A percentile compares a stretch with the other conserved stretches of the same genome.
Evolutionary conservation across 2,113 vertebrate genomes (phyloP).

Genomic region (Meriones unguiculatus): DNA sequence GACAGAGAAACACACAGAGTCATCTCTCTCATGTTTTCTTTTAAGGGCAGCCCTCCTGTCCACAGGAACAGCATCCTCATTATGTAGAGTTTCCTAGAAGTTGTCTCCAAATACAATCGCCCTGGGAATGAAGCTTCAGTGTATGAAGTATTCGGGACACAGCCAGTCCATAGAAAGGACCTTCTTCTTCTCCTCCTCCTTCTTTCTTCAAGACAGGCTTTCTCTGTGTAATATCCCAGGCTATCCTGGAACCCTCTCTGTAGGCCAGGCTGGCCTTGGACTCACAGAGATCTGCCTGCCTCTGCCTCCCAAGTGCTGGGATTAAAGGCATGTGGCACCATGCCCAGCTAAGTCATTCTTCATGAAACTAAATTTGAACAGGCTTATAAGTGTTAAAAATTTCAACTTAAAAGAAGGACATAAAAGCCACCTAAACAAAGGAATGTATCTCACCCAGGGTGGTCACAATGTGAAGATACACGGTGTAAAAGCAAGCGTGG

Average conservation of each 20-base stretch:
- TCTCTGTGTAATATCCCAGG: no score
- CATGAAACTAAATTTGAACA: background rate
- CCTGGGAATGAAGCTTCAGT: background rate
- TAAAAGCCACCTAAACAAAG: constrained; percentile 1
- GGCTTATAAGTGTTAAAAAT: background rate
- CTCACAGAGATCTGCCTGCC: no score
- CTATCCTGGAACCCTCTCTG: no score
- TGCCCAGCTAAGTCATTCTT: background rate
- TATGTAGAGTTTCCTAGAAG: background rate
- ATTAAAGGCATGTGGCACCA: no score
- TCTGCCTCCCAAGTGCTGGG: no score
- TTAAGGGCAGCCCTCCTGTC: background rate
- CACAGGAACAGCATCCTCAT: background rate
- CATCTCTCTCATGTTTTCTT: background rate
- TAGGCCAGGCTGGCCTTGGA: no score
- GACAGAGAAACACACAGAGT: background rate
- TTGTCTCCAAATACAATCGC: background rate
- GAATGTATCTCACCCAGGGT: background rate
- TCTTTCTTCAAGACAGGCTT: no score
- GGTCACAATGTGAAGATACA: background rate
- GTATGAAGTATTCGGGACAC: background rate
- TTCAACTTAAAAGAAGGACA: constrained; percentile 20
- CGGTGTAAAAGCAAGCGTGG: background rate
- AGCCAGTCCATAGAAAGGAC: background rate
- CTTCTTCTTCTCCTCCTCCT: background rate